Evolutionary conservation across 1,140 invertebrate genomes (phyloP), one percentile per base, ranked within the genome.

Genomic region (Macrocentrus cingulum): DNA sequence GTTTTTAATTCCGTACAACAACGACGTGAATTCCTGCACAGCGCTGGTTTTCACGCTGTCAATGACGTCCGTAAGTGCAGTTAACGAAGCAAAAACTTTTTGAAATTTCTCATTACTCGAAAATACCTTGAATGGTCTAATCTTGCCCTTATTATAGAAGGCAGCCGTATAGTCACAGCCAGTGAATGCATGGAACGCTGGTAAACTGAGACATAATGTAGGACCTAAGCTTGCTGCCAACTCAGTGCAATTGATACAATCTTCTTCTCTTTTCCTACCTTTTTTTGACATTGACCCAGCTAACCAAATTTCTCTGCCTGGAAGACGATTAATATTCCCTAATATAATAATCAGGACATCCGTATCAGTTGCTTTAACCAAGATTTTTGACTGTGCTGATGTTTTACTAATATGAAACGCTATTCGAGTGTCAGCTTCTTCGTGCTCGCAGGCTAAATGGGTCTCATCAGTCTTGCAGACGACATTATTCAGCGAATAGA

Each of bases 141-240:
- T 56, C 64, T 73, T 74, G 36, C 68, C 69, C 69, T 70, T 74
- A 16, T 67, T 66, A 44, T 68, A 62, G 66, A 74, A 75, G 29
- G 64, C 64, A 37, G 68, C 65, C 15, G 65, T 70, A 50, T 72
- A 74, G 66, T 75, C 67, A 45, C 63, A 74, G 25, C 68, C 66
- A 37, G 68, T 72, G 57, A 59, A 75, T 6, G 69, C 68, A 65
- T 74, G 71, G 44, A 67, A 74, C 0, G 69, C 70, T 6, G 63
- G 65, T 18, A 74, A 57, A 57, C 53, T 51, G 44, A 22, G 63
- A 61, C 68, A 74, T 61, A 66, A 56, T 29, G 25, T 58, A 6
- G 23, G 2, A 46, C 70, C 64, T 58, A 72, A 70, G 18, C 68
- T 64, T 29, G 45, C 32, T 15, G 64, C 60, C 63, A 72, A 60